A percentile compares a stretch with the other conserved stretches of the same genome.
Evolutionary conservation across 1,140 invertebrate species (phyloP).

Genomic region (Anoplophora glabripennis): DNA sequence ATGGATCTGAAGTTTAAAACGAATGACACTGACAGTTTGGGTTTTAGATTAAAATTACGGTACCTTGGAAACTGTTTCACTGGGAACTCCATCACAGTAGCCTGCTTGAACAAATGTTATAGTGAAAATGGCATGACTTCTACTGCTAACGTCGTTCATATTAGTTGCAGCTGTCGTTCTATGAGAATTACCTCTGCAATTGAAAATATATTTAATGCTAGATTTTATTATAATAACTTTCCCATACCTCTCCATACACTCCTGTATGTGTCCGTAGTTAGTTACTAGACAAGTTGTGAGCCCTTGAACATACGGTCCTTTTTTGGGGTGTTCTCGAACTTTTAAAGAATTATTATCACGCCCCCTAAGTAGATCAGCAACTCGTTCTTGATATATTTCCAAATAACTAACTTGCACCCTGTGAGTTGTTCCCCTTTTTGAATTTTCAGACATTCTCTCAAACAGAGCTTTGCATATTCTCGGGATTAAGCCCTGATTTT

Average conservation of each 20-base stretch:
- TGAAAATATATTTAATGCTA: background rate
- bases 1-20: slow-evolving; percentile 56
- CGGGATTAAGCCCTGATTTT: slow-evolving; percentile 81
- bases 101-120: slow-evolving; percentile 87
- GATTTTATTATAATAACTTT: background rate
- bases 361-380: slow-evolving; percentile 80
- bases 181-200: slow-evolving; percentile 70
- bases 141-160: slow-evolving; percentile 83
- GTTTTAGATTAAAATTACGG: background rate
- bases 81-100: slow-evolving; percentile 78
- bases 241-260: slow-evolving; percentile 48
- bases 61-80: slow-evolving; percentile 82
- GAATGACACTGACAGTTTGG: background rate
- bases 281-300: slow-evolving; percentile 81
- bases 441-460: slow-evolving; percentile 70
- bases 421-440: slow-evolving; percentile 78
- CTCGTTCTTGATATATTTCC: slow-evolving; percentile 90
- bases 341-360: slow-evolving; percentile 61
- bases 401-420: slow-evolving; percentile 82
- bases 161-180: slow-evolving; percentile 80
- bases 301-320: slow-evolving; percentile 93
- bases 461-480: slow-evolving; percentile 80
- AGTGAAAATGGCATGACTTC: slow-evolving; percentile 95
- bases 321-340: slow-evolving; percentile 87
- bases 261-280: slow-evolving; percentile 81